These are phyloP conservation scores for Pogona vitticeps DNA, from an alignment of 2,113 vertebrate species.

Conservation along the genomic window DNA sequence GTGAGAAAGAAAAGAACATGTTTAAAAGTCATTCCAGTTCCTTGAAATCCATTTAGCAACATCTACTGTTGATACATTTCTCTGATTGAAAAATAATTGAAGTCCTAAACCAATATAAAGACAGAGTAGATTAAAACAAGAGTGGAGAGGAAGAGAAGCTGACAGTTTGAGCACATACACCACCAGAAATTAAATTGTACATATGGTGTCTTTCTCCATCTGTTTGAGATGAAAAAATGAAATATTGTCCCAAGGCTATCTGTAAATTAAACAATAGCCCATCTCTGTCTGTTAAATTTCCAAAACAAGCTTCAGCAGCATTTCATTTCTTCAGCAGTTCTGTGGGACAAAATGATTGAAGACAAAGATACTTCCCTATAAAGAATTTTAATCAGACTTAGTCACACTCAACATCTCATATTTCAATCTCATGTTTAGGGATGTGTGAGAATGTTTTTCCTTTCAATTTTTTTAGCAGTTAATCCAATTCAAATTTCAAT, in stretches of 20 bases:
- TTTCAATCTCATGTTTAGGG: not conserved
- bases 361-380: not conserved
- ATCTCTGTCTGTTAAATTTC: slow-evolving; percentile 1
- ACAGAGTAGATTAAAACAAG: not conserved
- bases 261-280: slow-evolving; percentile 13
- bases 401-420: not conserved
- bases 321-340: slow-evolving; percentile 6
- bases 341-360: not conserved
- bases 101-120: slow-evolving; percentile 34
- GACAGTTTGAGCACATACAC: slow-evolving; percentile 1
- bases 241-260: slow-evolving; percentile 16
- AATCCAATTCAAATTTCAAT: not conserved
- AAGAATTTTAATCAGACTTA: not conserved
- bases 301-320: not conserved
- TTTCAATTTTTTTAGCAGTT: not conserved
- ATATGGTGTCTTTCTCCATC: slow-evolving; percentile 8
- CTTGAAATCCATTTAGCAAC: not conserved
- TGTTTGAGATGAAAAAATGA: not conserved
- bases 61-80: slow-evolving; percentile 5
- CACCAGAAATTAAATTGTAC: slow-evolving; percentile 26
- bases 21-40: slow-evolving; percentile 21
- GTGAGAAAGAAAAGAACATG: slow-evolving; percentile 75
- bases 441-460: not conserved
- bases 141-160: not conserved
- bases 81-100: not conserved